phyloP scores from a whole-genome alignment of 2,113 vertebrate species.

The Phocoena phocoena region DNA sequence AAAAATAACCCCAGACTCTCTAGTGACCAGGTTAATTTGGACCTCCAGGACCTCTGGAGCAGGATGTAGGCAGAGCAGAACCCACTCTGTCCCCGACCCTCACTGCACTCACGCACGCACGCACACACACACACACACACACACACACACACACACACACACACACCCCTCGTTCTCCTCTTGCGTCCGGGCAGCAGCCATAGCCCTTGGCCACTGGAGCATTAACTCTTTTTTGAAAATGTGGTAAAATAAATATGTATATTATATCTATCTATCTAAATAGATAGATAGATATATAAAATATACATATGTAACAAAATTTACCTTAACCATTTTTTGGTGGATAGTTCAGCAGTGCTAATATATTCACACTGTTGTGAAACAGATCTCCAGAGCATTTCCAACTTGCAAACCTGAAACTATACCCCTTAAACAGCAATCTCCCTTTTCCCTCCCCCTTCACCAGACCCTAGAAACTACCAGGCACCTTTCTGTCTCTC shows the following conservation, averaged over 20 bases:
- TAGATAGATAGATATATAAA: too few relatives aligned
- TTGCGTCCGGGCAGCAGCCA: not conserved
- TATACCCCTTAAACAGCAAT: not conserved
- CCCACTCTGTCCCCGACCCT: accelerated
- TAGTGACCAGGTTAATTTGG: not conserved
- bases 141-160: not conserved
- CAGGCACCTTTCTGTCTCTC: not conserved
- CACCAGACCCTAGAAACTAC: not conserved
- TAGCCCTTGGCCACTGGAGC: not conserved
- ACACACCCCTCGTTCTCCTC: not conserved
- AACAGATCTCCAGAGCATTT: not conserved
- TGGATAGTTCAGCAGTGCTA: not conserved
- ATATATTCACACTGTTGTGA: not conserved
- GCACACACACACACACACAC: accelerated
- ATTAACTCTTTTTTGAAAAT: not conserved
- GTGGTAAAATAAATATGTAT: not conserved
- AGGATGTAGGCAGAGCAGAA: not conserved
- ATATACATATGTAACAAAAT: not conserved
- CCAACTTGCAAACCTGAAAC: not conserved
- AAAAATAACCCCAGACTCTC: not conserved
- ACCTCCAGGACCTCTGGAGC: not conserved
- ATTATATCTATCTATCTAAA: not conserved
- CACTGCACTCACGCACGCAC: accelerated
- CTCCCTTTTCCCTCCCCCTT: not conserved
- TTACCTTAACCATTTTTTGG: not conserved